Percentiles rank a stretch among this genome's conserved stretches.
These are phyloP conservation scores for Epirrhoe tristata DNA, from an alignment of 2,888 invertebrate species.

Conservation along the genomic window DNA sequence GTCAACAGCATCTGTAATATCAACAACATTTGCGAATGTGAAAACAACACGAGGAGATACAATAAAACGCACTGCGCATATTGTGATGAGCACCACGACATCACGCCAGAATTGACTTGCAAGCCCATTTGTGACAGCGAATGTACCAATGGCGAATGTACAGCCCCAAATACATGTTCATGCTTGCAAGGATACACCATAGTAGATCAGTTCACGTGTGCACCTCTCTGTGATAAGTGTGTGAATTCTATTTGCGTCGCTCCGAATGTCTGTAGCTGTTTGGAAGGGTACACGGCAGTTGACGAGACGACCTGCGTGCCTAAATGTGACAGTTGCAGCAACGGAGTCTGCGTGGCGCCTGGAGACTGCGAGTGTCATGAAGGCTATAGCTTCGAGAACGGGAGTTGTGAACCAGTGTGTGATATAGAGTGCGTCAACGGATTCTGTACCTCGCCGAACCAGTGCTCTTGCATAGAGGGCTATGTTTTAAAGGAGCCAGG, in stretches of 20 bases:
- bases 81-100: slow-evolving; percentile 55
- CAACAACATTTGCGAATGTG: slow-evolving; percentile 69
- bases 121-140: slow-evolving; percentile 52
- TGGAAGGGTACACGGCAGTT: slow-evolving; percentile 41
- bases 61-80: slow-evolving; percentile 65
- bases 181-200: slow-evolving; percentile 48
- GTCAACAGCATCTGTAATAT: slow-evolving; percentile 63
- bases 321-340: slow-evolving; percentile 39
- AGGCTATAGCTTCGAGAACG: slow-evolving; percentile 29
- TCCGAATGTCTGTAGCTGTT: slow-evolving; percentile 50
- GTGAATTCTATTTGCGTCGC: slow-evolving; percentile 47
- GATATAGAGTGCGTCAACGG: slow-evolving; percentile 40
- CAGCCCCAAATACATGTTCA: slow-evolving; percentile 58
- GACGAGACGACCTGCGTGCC: slow-evolving; percentile 35
- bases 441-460: slow-evolving; percentile 39
- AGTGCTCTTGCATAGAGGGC: slow-evolving; percentile 42
- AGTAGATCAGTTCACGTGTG: slow-evolving; percentile 12
- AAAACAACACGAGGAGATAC: slow-evolving; percentile 51
- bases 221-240: slow-evolving; percentile 35
- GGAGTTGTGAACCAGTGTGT: slow-evolving; percentile 34
- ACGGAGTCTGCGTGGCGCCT: slow-evolving; percentile 45
- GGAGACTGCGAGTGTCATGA: slow-evolving; percentile 39
- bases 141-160: slow-evolving; percentile 64
- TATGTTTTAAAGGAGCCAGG: slow-evolving; percentile 24
- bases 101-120: slow-evolving; percentile 52